Percentiles rank a stretch among this genome's conserved stretches.
These are phyloP conservation scores for Illadopsis cleaveri DNA, from an alignment of 2,113 vertebrate species.

Conservation along the genomic window DNA sequence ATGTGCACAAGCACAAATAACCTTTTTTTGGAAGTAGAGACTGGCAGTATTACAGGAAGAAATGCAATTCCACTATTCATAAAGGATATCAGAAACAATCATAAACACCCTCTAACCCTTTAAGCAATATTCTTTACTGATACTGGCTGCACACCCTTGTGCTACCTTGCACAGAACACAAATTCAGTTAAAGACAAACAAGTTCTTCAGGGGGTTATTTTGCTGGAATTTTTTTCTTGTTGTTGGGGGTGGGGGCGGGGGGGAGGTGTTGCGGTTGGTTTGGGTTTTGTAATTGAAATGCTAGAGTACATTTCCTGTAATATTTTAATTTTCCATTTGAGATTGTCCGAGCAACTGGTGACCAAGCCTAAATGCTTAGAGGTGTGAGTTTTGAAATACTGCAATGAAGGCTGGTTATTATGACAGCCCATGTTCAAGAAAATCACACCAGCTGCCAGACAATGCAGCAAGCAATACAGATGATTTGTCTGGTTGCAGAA, in stretches of 20 bases:
- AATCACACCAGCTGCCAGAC: neutral
- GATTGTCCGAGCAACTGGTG: neutral
- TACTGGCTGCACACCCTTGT: neutral
- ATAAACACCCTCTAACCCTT: neutral
- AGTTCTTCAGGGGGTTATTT: neutral
- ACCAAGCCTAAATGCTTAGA: neutral
- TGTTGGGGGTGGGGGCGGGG: neutral
- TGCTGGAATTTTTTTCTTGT: neutral
- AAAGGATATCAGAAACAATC: neutral
- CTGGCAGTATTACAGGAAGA: neutral
- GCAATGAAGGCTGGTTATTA: neutral
- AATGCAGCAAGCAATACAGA: neutral
- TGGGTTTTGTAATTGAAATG: neutral
- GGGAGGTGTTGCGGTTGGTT: neutral
- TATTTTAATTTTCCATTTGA: neutral
- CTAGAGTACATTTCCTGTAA: neutral
- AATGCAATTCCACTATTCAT: neutral
- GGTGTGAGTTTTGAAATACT: neutral
- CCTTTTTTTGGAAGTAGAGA: neutral
- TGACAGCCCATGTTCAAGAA: neutral
- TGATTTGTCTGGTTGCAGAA: neutral
- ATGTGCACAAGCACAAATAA: neutral
- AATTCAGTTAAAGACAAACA: neutral
- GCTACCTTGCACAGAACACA: neutral
- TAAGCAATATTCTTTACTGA: neutral